These are phyloP conservation scores for Ceramica pisi DNA, from an alignment of 2,888 invertebrate species.

Conservation along the genomic window DNA sequence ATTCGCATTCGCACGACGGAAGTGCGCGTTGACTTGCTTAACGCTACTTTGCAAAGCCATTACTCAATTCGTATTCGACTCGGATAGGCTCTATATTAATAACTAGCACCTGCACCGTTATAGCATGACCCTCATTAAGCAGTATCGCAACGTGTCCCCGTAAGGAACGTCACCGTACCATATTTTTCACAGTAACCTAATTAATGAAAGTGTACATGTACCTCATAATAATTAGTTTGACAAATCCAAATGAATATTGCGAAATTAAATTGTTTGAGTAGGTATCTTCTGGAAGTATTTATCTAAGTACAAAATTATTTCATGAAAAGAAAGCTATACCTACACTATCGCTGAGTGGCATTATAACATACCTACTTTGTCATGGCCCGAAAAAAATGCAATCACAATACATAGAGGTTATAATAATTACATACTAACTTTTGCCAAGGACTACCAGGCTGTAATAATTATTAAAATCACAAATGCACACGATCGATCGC, in stretches of 20 bases:
- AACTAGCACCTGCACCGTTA: conserved; percentile 77
- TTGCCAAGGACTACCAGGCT: no score
- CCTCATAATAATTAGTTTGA: conserved; percentile 46
- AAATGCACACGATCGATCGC: no score
- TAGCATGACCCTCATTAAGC: conserved; percentile 72
- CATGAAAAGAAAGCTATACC: neutral
- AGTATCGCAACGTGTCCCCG: conserved; percentile 73
- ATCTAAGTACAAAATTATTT: neutral
- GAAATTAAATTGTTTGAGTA: neutral
- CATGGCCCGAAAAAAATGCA: neutral
- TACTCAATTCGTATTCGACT: conserved; percentile 82
- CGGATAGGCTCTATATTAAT: conserved; percentile 70
- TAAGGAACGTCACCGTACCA: conserved; percentile 68
- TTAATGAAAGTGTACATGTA: conserved; percentile 58
- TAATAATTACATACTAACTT: no score
- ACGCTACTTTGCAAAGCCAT: conserved; percentile 71
- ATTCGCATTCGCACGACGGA: conserved; percentile 73
- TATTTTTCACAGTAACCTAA: conserved; percentile 69
- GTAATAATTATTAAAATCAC: no score
- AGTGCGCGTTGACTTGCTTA: conserved; percentile 74
- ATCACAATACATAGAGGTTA: no score
- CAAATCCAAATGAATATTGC: conserved; percentile 4
- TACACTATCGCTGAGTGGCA: neutral
- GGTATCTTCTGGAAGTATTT: no score
- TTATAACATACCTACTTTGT: neutral